Evolutionary conservation across 2,888 invertebrate species (phyloP).

Genomic region (Noctua pronuba): DNA sequence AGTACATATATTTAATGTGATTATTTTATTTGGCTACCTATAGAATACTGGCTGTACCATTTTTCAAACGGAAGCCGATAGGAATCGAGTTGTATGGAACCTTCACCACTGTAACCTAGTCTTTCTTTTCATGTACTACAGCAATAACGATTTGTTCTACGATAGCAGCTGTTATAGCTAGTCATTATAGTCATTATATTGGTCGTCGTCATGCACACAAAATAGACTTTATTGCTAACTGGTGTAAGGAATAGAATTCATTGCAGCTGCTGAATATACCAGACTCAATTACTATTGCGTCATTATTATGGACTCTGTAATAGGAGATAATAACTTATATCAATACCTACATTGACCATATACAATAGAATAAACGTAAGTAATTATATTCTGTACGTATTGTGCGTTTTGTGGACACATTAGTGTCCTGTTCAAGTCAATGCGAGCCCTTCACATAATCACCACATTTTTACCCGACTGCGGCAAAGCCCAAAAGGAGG

Average conservation of each 20-base stretch:
- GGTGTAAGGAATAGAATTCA: not conserved
- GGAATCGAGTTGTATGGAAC: no score
- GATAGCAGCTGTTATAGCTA: slow-evolving; percentile 8
- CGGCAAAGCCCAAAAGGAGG: not conserved
- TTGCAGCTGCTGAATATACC: not conserved
- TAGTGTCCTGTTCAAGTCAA: not conserved
- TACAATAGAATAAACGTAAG: slow-evolving; percentile 1
- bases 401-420: not conserved
- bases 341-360: not conserved
- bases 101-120: no score
- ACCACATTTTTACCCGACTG: not conserved
- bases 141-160: slow-evolving; percentile 27
- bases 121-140: slow-evolving; percentile 23
- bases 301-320: slow-evolving; percentile 32
- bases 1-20: no score
- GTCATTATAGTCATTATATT: slow-evolving; percentile 12
- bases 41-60: no score
- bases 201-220: not conserved
- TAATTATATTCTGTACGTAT: not conserved
- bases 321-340: slow-evolving; percentile 21
- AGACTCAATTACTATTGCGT: slow-evolving; percentile 25
- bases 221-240: not conserved
- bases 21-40: no score
- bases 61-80: no score
- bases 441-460: not conserved